phyloP scores from a whole-genome alignment of 2,113 vertebrate species.

The Lophura nycthemera region DNA sequence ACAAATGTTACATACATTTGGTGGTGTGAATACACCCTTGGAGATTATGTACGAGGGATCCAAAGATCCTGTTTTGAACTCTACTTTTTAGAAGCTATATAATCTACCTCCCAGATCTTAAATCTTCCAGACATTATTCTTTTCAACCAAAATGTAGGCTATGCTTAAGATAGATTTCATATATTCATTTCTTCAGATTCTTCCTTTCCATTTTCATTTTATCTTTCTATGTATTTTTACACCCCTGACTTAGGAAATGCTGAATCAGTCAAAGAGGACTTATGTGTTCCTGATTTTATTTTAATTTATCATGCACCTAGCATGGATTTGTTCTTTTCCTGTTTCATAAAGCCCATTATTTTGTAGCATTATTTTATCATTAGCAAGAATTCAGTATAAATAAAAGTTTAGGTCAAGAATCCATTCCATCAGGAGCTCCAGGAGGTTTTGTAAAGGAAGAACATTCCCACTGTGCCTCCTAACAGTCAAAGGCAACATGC shows the following conservation, averaged over 20 bases:
- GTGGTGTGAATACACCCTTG: background rate
- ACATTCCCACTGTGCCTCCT: background rate
- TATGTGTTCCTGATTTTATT: background rate
- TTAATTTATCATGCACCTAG: background rate
- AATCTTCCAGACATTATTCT: background rate
- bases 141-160: background rate
- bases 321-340: background rate
- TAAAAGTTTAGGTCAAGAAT: background rate
- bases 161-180: background rate
- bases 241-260: background rate
- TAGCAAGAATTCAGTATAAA: background rate
- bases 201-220: background rate
- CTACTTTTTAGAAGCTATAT: background rate
- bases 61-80: background rate
- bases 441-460: background rate
- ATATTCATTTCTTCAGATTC: background rate
- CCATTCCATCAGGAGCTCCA: background rate
- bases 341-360: background rate
- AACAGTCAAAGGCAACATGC: background rate
- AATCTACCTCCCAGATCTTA: background rate
- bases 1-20: background rate
- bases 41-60: background rate
- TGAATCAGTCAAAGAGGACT: background rate
- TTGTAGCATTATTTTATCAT: conserved; percentile 17
- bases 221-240: background rate